These are phyloP conservation scores for Phainopepla nitens DNA, from an alignment of 2,113 vertebrate genomes.

Conservation along the genomic window DNA sequence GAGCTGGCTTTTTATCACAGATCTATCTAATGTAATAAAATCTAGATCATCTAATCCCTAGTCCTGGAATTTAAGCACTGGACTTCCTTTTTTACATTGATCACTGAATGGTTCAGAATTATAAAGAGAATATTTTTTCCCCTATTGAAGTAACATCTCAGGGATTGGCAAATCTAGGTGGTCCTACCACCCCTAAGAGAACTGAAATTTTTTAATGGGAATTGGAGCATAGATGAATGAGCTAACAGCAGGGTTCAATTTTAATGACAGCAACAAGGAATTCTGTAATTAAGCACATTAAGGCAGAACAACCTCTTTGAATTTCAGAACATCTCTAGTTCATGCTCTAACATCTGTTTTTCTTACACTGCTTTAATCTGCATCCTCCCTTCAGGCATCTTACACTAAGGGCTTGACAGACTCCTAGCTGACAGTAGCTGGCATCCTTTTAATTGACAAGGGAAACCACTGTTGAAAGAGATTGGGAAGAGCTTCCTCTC, in stretches of 20 bases:
- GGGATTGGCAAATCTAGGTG: constrained; percentile 16
- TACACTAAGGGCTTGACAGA: constrained; percentile 39
- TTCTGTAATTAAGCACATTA: constrained; percentile 62
- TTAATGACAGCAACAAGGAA: constrained; percentile 59
- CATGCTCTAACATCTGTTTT: constrained; percentile 53
- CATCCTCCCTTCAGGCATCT: constrained; percentile 45
- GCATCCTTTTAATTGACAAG: constrained; percentile 47
- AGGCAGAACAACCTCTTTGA: constrained; percentile 57
- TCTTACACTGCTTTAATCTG: constrained; percentile 52
- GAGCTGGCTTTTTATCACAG: neutral
- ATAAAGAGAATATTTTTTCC: constrained; percentile 13
- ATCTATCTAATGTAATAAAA: constrained; percentile 23
- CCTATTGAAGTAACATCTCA: constrained; percentile 30
- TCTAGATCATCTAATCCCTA: constrained; percentile 11
- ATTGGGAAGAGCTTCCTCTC: constrained; percentile 3
- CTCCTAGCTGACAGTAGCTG: constrained; percentile 16
- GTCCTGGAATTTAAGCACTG: neutral
- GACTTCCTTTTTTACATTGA: constrained; percentile 26
- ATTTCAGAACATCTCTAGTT: constrained; percentile 52
- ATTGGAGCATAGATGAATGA: constrained; percentile 49
- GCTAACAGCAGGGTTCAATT: constrained; percentile 54
- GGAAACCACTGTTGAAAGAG: constrained; percentile 34
- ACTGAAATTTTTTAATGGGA: constrained; percentile 16
- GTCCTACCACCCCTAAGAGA: constrained; percentile 15
- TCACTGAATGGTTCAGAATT: constrained; percentile 1